A percentile compares a stretch with the other conserved stretches of the same genome.
These are phyloP conservation scores for Noctuana brunneofusca DNA, from an alignment of 2,888 invertebrate species.

Conservation along the genomic window DNA sequence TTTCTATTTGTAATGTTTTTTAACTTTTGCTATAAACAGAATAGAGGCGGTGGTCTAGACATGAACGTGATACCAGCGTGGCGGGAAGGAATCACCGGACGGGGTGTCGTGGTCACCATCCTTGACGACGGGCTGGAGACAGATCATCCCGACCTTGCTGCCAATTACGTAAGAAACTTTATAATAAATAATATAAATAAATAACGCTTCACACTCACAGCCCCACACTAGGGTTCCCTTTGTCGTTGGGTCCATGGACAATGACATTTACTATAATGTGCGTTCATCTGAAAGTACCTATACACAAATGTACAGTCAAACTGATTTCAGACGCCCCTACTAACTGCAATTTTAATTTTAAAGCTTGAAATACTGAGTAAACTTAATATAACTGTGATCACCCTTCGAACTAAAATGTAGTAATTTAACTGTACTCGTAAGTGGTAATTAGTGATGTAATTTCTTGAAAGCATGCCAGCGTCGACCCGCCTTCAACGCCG, in stretches of 20 bases:
- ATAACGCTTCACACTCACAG: too few species aligned
- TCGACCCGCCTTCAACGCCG: neutral
- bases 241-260: too few species aligned
- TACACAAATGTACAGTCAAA: too few species aligned
- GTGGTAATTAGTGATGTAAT: conserved; percentile 34
- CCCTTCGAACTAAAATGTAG: neutral
- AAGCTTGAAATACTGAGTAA: neutral
- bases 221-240: too few species aligned
- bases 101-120: conserved; percentile 97
- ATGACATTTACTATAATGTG: too few species aligned
- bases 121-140: conserved; percentile 98
- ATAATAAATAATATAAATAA: too few species aligned
- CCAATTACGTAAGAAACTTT: conserved; percentile 94
- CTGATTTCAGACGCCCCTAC: too few species aligned
- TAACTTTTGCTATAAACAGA: conserved; percentile 77
- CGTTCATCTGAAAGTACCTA: too few species aligned
- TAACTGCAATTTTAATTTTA: too few species aligned
- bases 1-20: neutral
- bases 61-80: conserved; percentile 99
- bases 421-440: neutral
- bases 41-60: conserved; percentile 94
- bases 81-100: conserved; percentile 96
- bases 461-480: conserved; percentile 38
- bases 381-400: conserved; percentile 12
- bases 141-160: conserved; percentile 95